Evolutionary conservation across 2,888 invertebrate species (phyloP).

Genomic region (Leptopterna dolabrata): DNA sequence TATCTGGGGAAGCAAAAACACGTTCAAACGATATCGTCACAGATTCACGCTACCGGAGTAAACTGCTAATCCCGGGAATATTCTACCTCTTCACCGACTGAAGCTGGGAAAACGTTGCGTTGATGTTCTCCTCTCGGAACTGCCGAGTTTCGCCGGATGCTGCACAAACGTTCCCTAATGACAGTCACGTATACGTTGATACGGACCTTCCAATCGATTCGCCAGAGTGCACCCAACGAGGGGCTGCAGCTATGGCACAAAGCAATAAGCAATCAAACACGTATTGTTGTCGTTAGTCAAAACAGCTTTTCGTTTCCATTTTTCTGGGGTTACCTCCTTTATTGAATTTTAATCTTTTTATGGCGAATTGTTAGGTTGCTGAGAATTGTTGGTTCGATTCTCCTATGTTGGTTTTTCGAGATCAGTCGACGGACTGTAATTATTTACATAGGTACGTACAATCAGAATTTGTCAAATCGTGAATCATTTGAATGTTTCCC

Average conservation of each 20-base stretch:
- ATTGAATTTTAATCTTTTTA: background rate
- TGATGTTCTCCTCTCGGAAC: background rate
- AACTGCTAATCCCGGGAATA: too few species aligned
- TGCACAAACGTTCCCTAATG: background rate
- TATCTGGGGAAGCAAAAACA: too few species aligned
- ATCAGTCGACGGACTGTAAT: background rate
- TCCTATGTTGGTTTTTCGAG: background rate
- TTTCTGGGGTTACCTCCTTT: background rate
- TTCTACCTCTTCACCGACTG: too few species aligned
- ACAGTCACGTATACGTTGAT: constrained; percentile 25
- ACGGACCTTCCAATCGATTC: constrained; percentile 5
- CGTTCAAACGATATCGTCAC: too few species aligned
- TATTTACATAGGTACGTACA: background rate
- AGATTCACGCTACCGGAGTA: too few species aligned
- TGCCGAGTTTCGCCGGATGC: background rate
- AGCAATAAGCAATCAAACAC: constrained; percentile 41
- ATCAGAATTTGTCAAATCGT: too few species aligned
- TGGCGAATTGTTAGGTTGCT: background rate
- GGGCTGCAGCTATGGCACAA: background rate
- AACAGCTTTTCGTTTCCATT: background rate
- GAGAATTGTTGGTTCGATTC: background rate
- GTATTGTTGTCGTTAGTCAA: constrained; percentile 40
- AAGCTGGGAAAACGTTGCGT: too few species aligned
- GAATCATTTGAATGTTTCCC: too few species aligned
- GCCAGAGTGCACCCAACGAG: background rate